A percentile compares a stretch with the other conserved stretches of the same genome.
phyloP scores from a whole-genome alignment of 2,797 vertebrate genomes.

The Intellagama lesueurii region DNA sequence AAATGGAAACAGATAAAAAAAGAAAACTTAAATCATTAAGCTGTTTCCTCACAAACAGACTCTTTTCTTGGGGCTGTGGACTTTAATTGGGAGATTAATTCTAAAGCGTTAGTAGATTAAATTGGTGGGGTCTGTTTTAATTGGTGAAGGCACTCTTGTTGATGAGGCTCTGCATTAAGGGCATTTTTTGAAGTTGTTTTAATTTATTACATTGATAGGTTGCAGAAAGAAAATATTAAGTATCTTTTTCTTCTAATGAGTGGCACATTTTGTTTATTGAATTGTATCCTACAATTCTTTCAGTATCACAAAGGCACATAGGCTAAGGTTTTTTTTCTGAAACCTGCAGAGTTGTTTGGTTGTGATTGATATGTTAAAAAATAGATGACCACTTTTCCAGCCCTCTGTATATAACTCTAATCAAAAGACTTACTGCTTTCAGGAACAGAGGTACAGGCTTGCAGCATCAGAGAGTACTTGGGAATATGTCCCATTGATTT shows the following conservation, averaged over 20 bases:
- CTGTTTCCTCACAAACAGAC: not conserved
- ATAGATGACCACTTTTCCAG: not conserved
- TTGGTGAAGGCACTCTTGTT: no score
- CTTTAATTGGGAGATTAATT: not conserved
- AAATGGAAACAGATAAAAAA: not conserved
- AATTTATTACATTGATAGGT: not conserved
- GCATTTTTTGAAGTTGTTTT: not conserved
- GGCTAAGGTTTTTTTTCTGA: not conserved
- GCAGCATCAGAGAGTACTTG: not conserved
- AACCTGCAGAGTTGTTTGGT: no score
- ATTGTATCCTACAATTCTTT: no score
- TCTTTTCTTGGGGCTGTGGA: not conserved
- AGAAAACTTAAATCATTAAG: not conserved
- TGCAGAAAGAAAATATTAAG: not conserved
- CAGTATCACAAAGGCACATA: not conserved
- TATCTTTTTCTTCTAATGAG: not conserved
- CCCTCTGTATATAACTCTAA: not conserved
- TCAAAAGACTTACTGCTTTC: not conserved
- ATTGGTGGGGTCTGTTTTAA: constrained; percentile 1
- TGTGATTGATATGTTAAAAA: not conserved
- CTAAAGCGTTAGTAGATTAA: not conserved
- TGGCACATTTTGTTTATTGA: not conserved
- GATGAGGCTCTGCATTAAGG: not conserved
- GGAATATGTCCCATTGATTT: not conserved
- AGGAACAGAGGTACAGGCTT: not conserved